Evolutionary conservation across 53 echinoderm and acorn worm genomes (phyloP), one percentile per base, ranked within the genome.

Genomic region (Patiria pectinifera): DNA sequence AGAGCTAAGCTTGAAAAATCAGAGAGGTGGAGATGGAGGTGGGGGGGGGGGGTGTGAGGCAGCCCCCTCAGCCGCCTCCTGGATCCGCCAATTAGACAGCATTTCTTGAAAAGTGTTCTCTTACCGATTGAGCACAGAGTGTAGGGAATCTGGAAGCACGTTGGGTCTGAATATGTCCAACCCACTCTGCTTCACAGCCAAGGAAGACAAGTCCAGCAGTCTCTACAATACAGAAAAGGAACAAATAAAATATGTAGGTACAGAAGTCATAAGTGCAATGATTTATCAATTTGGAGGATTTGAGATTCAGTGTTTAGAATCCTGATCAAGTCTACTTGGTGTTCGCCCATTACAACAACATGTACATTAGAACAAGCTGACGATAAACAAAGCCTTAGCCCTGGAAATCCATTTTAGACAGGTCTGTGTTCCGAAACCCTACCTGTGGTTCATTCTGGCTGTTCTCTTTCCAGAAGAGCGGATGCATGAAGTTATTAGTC

Each of bases 401-500:
- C 53, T 53, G 6, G 53, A 2, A 53, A 2, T 0, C 12, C 14
- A 2, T 71, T 25, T 12, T 0, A 13, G 9, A 59, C 6, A 11
- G 59, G 62, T 71, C 70, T 23, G 47, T 44, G 13, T 16, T 79
- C 47, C 13, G 1, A 24, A 46, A 93, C 8, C 62, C 15, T 69
- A 81, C 97, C 96, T 97, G 98, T 62, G 98, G 98, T 12, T 91
- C 91, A 69, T 98, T 98, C 59, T 91, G 93, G 77, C 95, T 95
- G 94, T 98, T 98, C 83, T 98, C 98, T 71, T 84, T 96, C 98
- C 98, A 98, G 59, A 96, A 89, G 21, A 96, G 88, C 13, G 98
- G 98, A 58, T 98, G 98, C 98, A 98, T 96, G 93, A 95, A 98
- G 92, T 98, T 98, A 86, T 98, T 98, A 71, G 93, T 94, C 49